Base-by-base conservation (phyloP, 2,113 vertebrate genomes). In the Ciconia boyciana region DNA sequence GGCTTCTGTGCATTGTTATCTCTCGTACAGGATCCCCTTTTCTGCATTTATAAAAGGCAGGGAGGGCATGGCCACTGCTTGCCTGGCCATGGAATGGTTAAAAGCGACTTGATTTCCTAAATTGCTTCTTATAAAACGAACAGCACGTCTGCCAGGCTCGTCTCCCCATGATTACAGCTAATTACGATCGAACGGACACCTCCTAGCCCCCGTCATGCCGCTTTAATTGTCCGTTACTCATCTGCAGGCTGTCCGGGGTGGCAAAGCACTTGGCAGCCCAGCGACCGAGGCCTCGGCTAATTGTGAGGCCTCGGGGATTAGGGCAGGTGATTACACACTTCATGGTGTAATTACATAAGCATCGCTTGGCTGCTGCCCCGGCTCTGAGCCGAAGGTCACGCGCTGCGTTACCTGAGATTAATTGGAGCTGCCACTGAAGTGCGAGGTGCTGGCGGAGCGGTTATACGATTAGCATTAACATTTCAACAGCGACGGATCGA, bases 291-390 rank as follows among this genome's bases (percentile, higher is more conserved):
- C 98, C 98, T 96, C 91, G 98, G 98, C 99, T 99, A 99, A 99
- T 99, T 99, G 99, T 98, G 98, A 98, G 98, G 98, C 99, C 98
- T 97, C 95, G 98, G 99, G 98, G 98, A 99, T 99, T 99, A 98
- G 98, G 98, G 98, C 99, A 98, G 99, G 98, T 98, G 98, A 99
- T 99, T 99, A 99, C 98, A 99, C 98, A 99, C 99, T 98, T 98
- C 98, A 98, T 98, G 98, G 98, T 98, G 99, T 99, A 99, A 99
- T 99, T 99, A 99, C 99, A 98, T 99, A 98, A 99, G 99, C 98
- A 98, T 98, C 98, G 98, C 98, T 99, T 98, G 98, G 98, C 98
- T 97, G 98, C 98, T 97, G 98, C 98, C 98, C 98, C 98, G 97
- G 98, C 99, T 98, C 97, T 64, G 92, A 98, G 98, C 94, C 98